Evolutionary conservation across 1,140 invertebrate genomes (phyloP), one percentile per base, ranked within the genome.

Genomic region (Drosophila leontia): DNA sequence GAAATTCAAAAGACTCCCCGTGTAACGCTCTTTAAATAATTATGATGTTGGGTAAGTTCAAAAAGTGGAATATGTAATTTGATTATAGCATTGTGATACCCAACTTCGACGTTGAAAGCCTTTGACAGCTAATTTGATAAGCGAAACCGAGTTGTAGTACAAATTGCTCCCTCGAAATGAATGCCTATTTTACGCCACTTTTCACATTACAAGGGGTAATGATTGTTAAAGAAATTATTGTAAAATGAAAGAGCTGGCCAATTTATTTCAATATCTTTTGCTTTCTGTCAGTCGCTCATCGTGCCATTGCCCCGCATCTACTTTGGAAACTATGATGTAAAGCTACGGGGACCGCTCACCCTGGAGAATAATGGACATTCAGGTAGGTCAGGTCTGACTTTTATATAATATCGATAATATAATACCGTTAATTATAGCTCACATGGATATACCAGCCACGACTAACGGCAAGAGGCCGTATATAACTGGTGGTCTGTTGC

Each of bases 341-440:
- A 93, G 32, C 91, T 96, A 0, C 93, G 93, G 17, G 91, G 91
- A 19, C 94, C 94, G 3, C 75, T 96, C 17, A 93, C 91, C n/a
- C 86, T 95, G 44, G 93, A 92, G 12, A 96, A 96, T 80, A 95
- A 95, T 83, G 95, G 95, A 44, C 94, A 96, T 91, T 95, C 95
- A 65, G 95, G 95, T 95, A 92, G 50, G 75, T 69, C 47, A 15
- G 29, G 35, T 35, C n/a, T 50, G 12, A 9, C 9, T 9, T 11
- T 37, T 39, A 56, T 2, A 35, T 56, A 56, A 56, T 26, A 39
- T 39, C 19, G 19, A 29, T 23, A 9, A 23, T 55, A 7, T 15
- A 7, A 55, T 37, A 39, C 0, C 0, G 29, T 13, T 58, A 19
- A 42, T 47, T 58, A 9, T 45, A 88, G 88, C 34, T 92, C 94